A percentile compares a stretch with the other conserved stretches of the same genome.
Evolutionary conservation across 2,888 invertebrate genomes (phyloP).

Genomic region (Abrostola tripartita): DNA sequence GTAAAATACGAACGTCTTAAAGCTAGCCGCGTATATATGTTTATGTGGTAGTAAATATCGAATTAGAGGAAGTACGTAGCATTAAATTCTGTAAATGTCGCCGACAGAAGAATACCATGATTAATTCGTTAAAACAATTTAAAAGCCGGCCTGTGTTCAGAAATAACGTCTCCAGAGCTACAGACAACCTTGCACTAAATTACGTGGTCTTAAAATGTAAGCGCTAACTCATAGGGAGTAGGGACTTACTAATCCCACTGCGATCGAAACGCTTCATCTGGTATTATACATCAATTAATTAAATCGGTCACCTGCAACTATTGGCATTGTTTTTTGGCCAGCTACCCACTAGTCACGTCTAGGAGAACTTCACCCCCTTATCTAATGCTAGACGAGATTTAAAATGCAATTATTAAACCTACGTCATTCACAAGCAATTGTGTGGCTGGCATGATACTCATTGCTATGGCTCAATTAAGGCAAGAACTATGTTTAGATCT

Average conservation of each 20-base stretch:
- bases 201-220: constrained; percentile 60
- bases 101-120: constrained; percentile 57
- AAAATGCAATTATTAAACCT: neutral
- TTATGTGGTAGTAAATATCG: constrained; percentile 13
- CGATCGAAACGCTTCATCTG: constrained; percentile 36
- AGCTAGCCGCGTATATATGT: constrained; percentile 7
- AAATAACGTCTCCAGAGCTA: constrained; percentile 67
- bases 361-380: constrained; percentile 27
- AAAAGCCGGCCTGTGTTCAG: constrained; percentile 60
- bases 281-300: constrained; percentile 29
- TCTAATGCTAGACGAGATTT: constrained; percentile 17
- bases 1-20: too few relatives aligned
- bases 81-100: constrained; percentile 42
- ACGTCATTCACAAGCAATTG: constrained; percentile 11
- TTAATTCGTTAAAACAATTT: constrained; percentile 61
- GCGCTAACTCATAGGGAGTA: constrained; percentile 25
- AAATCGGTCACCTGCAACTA: constrained; percentile 40
- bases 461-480: constrained; percentile 28
- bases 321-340: constrained; percentile 58
- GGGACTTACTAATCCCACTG: constrained; percentile 19
- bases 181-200: constrained; percentile 71
- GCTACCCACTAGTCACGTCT: constrained; percentile 41
- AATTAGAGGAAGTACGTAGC: constrained; percentile 29
- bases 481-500: constrained; percentile 22
- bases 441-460: constrained; percentile 7